Evolutionary conservation across 2,888 invertebrate species (phyloP).

Genomic region (Diarsia mendica): DNA sequence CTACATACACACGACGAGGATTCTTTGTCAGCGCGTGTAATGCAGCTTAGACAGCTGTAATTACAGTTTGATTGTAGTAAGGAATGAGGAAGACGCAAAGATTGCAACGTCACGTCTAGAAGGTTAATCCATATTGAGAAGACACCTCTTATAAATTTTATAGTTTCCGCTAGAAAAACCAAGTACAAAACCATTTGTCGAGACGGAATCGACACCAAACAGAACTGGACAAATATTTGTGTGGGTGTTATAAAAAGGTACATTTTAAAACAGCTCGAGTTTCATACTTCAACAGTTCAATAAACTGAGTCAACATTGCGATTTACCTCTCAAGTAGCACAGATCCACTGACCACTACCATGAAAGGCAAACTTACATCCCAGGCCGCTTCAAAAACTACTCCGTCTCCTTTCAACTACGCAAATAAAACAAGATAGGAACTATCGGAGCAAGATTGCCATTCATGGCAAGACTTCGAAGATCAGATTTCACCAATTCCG

Average conservation of each 20-base stretch:
- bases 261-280: background rate
- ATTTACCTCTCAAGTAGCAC: conserved; percentile 16
- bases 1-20: background rate
- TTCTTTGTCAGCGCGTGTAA: conserved; percentile 15
- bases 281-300: conserved; percentile 24
- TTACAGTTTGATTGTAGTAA: conserved; percentile 34
- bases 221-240: conserved; percentile 12
- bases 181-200: background rate
- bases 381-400: conserved; percentile 13
- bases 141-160: conserved; percentile 48
- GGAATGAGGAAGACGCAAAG: conserved; percentile 59
- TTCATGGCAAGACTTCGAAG: conserved; percentile 56
- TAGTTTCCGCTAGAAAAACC: conserved; percentile 50
- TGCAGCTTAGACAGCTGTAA: conserved; percentile 20
- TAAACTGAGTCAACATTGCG: conserved; percentile 10
- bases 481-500: conserved; percentile 69
- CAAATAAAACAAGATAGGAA: conserved; percentile 47
- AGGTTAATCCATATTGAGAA: conserved; percentile 60
- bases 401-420: conserved; percentile 43
- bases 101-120: conserved; percentile 47
- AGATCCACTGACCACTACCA: conserved; percentile 34
- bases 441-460: conserved; percentile 54
- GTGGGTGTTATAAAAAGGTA: conserved; percentile 7
- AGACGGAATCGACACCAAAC: conserved; percentile 4
- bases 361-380: conserved; percentile 47